These are phyloP conservation scores for Cichladusa arquata DNA, from an alignment of 2,113 vertebrate species.

Conservation along the genomic window DNA sequence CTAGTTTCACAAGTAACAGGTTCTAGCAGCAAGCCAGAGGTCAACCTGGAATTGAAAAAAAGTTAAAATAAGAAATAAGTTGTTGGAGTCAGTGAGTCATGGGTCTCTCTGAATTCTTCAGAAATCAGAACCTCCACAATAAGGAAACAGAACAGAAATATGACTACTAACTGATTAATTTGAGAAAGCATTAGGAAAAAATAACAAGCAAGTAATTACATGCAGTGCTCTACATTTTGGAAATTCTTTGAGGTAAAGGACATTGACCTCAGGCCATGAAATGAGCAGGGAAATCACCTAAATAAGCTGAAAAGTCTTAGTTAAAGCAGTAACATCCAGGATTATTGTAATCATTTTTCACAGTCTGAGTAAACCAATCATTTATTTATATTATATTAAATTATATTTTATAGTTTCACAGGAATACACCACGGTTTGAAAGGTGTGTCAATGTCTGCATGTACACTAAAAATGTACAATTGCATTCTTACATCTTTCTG, in stretches of 20 bases:
- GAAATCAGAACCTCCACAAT: no score
- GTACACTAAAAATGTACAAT: neutral
- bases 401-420: neutral
- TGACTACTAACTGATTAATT: neutral
- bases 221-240: neutral
- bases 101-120: no score
- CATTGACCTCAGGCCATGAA: neutral
- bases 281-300: neutral
- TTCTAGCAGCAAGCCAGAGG: neutral
- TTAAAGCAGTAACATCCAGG: neutral
- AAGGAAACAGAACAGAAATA: neutral
- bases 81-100: no score
- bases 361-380: neutral
- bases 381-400: neutral
- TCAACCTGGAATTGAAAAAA: neutral
- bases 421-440: neutral
- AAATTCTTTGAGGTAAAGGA: neutral
- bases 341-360: neutral
- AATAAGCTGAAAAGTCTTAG: neutral
- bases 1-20: neutral
- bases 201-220: neutral
- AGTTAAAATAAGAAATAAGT: neutral
- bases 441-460: neutral
- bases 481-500: neutral
- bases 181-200: neutral